Percentiles rank a stretch among this genome's conserved stretches.
Conservation (phyloP, 2,113 vertebrate species). For the Macrotis lagotis region DNA sequence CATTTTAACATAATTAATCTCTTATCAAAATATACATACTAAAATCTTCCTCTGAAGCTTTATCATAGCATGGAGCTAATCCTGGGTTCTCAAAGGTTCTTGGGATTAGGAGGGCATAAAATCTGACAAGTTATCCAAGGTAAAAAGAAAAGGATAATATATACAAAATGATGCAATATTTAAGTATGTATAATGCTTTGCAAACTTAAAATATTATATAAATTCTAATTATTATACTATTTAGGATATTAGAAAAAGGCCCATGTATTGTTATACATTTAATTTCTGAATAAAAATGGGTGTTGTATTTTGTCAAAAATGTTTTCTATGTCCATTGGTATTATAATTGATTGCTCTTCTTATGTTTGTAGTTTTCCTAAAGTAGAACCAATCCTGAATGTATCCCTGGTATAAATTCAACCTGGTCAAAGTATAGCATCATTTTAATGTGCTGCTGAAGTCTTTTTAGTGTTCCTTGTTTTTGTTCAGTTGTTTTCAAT, state of each 20-base stretch:
- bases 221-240: neutral
- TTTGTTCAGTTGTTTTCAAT: neutral
- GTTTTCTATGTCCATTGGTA: neutral
- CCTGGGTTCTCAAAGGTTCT: neutral
- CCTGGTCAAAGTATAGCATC: neutral
- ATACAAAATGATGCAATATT: neutral
- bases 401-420: neutral
- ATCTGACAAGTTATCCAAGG: neutral
- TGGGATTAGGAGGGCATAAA: neutral
- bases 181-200: neutral
- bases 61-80: neutral
- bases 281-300: neutral
- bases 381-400: neutral
- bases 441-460: neutral
- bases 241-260: neutral
- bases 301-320: neutral
- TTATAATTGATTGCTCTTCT: neutral
- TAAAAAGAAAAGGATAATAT: neutral
- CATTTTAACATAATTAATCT: neutral
- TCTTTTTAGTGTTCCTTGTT: neutral
- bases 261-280: neutral
- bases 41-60: neutral
- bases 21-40: neutral
- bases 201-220: neutral
- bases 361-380: neutral